A percentile compares a stretch with the other conserved stretches of the same genome.
Evolutionary conservation across 2,797 vertebrate species (phyloP).

Genomic region (Luscinia luscinia): DNA sequence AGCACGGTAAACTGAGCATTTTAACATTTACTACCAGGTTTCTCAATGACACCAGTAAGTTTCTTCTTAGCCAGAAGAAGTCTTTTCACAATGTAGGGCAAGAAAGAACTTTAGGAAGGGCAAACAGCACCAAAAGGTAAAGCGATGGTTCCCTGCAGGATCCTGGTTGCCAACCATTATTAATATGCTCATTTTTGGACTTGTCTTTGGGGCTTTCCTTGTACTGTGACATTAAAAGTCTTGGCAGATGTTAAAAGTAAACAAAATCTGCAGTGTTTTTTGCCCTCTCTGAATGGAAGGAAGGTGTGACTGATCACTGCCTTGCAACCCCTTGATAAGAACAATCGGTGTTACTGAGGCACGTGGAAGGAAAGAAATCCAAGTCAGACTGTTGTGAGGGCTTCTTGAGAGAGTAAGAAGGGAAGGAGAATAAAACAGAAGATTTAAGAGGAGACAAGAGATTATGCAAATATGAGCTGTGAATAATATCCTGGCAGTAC

Average conservation of each 20-base stretch:
- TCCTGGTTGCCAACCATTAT: conserved; percentile 56
- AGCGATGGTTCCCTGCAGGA: conserved; percentile 11
- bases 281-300: conserved; percentile 68
- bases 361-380: conserved; percentile 21
- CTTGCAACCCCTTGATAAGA: conserved; percentile 61
- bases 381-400: not conserved
- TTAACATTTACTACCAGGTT: conserved; percentile 32
- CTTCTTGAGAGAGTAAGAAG: conserved; percentile 36
- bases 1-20: not conserved
- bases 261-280: conserved; percentile 70
- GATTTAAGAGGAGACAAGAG: conserved; percentile 66
- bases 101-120: conserved; percentile 56
- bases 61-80: conserved; percentile 47
- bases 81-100: conserved; percentile 48
- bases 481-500: conserved; percentile 46
- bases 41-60: conserved; percentile 42
- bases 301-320: conserved; percentile 73
- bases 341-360: conserved; percentile 57
- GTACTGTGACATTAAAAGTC: conserved; percentile 59
- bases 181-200: conserved; percentile 68
- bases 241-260: conserved; percentile 80
- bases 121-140: conserved; percentile 58
- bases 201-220: conserved; percentile 70
- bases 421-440: conserved; percentile 46
- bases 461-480: conserved; percentile 71